These are phyloP conservation scores for Drosophila nigrodunni DNA, from an alignment of 1,140 invertebrate genomes.

Conservation along the genomic window DNA sequence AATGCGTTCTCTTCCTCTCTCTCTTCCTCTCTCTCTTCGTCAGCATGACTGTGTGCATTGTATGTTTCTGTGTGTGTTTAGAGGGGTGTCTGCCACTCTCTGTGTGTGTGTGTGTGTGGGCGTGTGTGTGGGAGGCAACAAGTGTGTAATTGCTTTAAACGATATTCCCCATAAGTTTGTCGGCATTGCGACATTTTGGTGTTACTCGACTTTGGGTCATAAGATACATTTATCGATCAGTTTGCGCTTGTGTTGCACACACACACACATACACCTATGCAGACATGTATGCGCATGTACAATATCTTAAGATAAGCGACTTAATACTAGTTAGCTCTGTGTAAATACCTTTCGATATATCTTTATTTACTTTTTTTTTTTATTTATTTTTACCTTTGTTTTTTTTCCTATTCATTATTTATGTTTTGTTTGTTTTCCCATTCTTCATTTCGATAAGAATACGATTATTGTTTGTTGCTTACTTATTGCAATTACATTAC, in stretches of 20 bases:
- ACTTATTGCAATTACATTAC: too few relatives aligned
- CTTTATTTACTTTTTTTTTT: neutral
- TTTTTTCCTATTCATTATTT: neutral
- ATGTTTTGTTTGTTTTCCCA: conserved; percentile 9
- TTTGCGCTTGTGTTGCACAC: conserved; percentile 7
- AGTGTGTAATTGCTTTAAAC: conserved; percentile 37
- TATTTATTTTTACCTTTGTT: too few relatives aligned
- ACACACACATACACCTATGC: conserved; percentile 4
- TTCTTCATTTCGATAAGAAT: conserved; percentile 28
- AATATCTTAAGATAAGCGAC: conserved; percentile 7
- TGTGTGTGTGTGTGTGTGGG: neutral
- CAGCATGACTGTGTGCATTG: too few relatives aligned
- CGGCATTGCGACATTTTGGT: conserved; percentile 10
- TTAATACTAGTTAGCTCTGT: conserved; percentile 11
- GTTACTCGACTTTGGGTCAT: conserved; percentile 17
- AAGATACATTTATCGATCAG: conserved; percentile 18
- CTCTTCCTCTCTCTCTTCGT: too few relatives aligned
- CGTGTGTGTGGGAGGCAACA: conserved; percentile 17
- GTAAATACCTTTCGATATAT: conserved; percentile 36
- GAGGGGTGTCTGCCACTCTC: too few relatives aligned
- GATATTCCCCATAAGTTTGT: conserved; percentile 22
- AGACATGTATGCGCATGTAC: neutral
- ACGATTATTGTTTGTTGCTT: neutral
- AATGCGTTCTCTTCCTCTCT: neutral
- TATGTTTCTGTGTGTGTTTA: neutral